These are phyloP conservation scores for Nycticorax nycticorax DNA, from an alignment of 2,113 vertebrate genomes.

Conservation along the genomic window DNA sequence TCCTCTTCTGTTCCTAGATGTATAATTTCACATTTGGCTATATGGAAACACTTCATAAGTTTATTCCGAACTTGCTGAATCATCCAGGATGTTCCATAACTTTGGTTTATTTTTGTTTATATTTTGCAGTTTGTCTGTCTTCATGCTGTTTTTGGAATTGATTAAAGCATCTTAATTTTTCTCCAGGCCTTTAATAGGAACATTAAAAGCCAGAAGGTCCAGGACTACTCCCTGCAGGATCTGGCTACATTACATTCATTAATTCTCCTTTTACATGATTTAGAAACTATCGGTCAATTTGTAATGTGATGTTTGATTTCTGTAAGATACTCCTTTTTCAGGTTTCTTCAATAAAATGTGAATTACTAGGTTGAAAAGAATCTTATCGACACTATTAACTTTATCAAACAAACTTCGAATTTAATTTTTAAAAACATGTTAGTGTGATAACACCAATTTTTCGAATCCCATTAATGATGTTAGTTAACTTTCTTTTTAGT, in stretches of 20 bases:
- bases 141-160: background rate
- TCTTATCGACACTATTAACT: background rate
- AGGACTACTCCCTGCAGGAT: background rate
- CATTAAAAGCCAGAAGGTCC: background rate
- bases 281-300: background rate
- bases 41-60: background rate
- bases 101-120: background rate
- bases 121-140: background rate
- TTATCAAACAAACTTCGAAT: background rate
- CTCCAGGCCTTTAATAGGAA: background rate
- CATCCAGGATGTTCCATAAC: background rate
- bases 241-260: background rate
- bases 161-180: background rate
- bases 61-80: background rate
- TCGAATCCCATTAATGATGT: background rate
- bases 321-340: background rate
- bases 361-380: background rate
- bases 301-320: background rate
- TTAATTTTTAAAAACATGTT: background rate
- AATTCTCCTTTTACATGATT: background rate
- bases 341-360: background rate
- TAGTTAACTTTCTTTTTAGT: background rate
- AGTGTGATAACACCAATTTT: background rate
- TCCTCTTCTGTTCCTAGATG: background rate
- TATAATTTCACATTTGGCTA: background rate